Evolutionary conservation across 2,888 invertebrate genomes (phyloP), one percentile per base, ranked within the genome.

Genomic region (Altica lythri): DNA sequence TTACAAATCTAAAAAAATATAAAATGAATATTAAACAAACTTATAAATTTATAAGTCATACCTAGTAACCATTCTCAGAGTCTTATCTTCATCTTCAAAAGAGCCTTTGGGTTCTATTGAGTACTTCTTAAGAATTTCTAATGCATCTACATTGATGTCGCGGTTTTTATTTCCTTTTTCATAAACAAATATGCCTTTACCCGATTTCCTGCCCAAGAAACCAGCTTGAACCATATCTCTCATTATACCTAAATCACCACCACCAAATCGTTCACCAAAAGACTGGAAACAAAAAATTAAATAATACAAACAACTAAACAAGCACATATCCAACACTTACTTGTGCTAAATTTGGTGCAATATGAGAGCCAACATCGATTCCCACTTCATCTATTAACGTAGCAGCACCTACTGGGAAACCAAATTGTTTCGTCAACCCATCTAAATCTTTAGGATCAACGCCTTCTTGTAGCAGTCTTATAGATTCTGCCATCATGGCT

Each of bases 361-460:
- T 96, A 72, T 99, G 99, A 1, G 91, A 83, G 25, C 91, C 96
- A 13, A 98, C 96, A 77, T 98, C 95, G 56, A 95, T 84, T 54
- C 97, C 89, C 62, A 98, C 94, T 81, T 99, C 99, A 75, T 99
- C 99, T 22, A 91, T 86, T 27, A 99, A 81, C 1, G 99, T 98
- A 16, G 95, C 96, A 1, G 90, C 90, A 37, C 99, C 99, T 1
- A 99, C 96, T 0, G 99, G 99, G 79, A 97, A 99, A 14, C 99
- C 99, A 72, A 95, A 97, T 63, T 83, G 80, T 71, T 88, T 88
- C 1, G 93, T 90, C 67, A 95, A 79, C 63, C 81, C 84, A 77
- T 99, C 99, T 57, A 99, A 78, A 35, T 92, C 88, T 66, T 89
- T 88, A 2, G 98, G 97, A 66, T 89, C 88, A 2, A 95, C 89